Evolutionary conservation across 2,888 invertebrate genomes (phyloP).

Genomic region (Mythimna impura): DNA sequence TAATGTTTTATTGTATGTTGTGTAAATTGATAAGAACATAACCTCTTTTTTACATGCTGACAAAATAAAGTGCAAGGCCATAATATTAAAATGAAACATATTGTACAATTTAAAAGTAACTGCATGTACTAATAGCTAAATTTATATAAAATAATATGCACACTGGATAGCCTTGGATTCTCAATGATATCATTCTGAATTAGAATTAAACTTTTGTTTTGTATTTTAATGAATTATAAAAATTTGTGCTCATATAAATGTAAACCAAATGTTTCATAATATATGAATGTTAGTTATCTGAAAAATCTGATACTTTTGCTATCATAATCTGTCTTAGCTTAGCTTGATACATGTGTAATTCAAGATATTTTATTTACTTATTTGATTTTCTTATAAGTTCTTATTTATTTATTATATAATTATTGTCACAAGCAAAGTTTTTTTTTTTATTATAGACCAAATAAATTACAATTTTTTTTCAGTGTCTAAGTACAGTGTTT

Average conservation of each 20-base stretch:
- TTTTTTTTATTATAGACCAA: background rate
- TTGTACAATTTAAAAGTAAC: slow-evolving; percentile 24
- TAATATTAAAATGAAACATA: slow-evolving; percentile 18
- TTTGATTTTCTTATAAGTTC: slow-evolving; percentile 42
- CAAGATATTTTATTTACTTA: background rate
- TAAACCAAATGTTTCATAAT: background rate
- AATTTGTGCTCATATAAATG: background rate
- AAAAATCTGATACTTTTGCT: slow-evolving; percentile 5
- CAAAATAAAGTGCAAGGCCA: slow-evolving; percentile 63
- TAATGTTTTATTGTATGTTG: slow-evolving; percentile 57
- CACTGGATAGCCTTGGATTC: slow-evolving; percentile 32
- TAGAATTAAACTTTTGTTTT: slow-evolving; percentile 34
- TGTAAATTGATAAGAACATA: slow-evolving; percentile 66
- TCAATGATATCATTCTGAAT: slow-evolving; percentile 22
- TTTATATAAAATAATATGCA: slow-evolving; percentile 18
- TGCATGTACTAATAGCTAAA: slow-evolving; percentile 18
- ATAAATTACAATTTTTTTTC: slow-evolving; percentile 28
- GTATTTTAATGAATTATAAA: slow-evolving; percentile 15
- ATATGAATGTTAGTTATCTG: background rate
- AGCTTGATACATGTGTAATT: slow-evolving; percentile 3
- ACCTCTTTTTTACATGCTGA: slow-evolving; percentile 69
- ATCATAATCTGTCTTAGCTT: slow-evolving; percentile 2
- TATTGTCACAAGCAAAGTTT: slow-evolving; percentile 7
- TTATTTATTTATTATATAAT: slow-evolving; percentile 28
- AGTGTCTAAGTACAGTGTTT: slow-evolving; percentile 38